phyloP scores from a whole-genome alignment of 2,797 vertebrate genomes.

The Gambelia wislizenii region DNA sequence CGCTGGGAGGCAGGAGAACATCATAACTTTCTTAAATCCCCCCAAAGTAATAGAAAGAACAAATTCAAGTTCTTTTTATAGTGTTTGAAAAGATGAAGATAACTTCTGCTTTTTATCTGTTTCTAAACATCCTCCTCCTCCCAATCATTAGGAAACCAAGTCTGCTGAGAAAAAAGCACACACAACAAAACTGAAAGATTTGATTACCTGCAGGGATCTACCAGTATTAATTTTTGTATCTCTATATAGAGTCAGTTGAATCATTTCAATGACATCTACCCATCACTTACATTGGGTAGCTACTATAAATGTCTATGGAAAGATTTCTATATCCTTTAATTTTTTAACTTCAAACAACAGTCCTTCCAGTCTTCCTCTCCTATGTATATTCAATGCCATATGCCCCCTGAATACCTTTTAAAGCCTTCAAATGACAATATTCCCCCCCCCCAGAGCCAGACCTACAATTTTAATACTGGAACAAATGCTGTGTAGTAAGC shows the following conservation, averaged over 20 bases:
- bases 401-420: not conserved
- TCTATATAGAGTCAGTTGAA: not conserved
- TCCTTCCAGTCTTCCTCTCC: not conserved
- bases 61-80: not conserved
- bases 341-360: not conserved
- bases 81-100: not conserved
- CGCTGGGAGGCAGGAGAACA: no score
- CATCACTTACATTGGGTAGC: not conserved
- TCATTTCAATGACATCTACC: not conserved
- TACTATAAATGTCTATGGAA: not conserved
- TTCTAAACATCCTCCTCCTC: not conserved
- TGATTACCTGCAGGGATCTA: not conserved
- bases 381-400: not conserved
- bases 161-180: not conserved
- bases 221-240: not conserved
- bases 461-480: not conserved
- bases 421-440: no score
- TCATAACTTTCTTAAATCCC: no score
- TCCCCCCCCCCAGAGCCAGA: not conserved
- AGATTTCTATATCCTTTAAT: conserved; percentile 29
- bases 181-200: not conserved
- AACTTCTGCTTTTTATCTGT: not conserved
- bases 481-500: not conserved
- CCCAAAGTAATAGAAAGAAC: not conserved
- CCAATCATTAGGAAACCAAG: not conserved